Evolutionary conservation across 2,888 invertebrate genomes (phyloP).

Genomic region (Drosophila setosimentum): DNA sequence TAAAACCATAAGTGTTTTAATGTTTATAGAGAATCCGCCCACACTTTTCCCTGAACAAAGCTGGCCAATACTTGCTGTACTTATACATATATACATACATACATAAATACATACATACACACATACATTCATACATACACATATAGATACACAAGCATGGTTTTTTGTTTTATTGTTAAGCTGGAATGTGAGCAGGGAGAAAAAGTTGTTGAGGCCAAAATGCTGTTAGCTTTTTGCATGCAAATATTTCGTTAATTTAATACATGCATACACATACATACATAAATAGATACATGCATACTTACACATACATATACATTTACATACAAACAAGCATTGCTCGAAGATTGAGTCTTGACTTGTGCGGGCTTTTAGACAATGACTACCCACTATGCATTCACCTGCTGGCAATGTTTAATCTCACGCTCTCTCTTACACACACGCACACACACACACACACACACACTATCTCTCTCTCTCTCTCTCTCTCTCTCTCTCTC

Average conservation of each 20-base stretch:
- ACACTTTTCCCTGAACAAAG: not conserved
- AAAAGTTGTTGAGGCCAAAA: not conserved
- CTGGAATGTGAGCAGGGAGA: conserved; percentile 10
- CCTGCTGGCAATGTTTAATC: conserved; percentile 22
- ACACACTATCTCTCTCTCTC: not conserved
- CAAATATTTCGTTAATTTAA: conserved; percentile 6
- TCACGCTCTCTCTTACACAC: conserved; percentile 7
- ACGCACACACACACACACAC: not conserved
- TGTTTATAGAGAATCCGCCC: not conserved
- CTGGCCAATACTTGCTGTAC: not conserved
- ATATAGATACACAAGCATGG: not conserved
- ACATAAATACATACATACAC: not conserved
- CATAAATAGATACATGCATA: not conserved
- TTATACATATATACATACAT: not conserved
- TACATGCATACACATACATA: not conserved
- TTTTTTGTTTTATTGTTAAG: not conserved
- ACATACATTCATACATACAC: not conserved
- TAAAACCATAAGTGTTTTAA: not conserved
- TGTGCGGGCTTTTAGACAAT: conserved; percentile 26
- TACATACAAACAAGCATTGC: conserved; percentile 10
- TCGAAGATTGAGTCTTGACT: conserved; percentile 5
- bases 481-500: not conserved
- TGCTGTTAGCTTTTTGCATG: conserved; percentile 4
- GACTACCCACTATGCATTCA: conserved; percentile 34
- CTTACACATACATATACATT: not conserved